Conservation (phyloP, 1,140 invertebrate species). For the Cotesia typhae region DNA sequence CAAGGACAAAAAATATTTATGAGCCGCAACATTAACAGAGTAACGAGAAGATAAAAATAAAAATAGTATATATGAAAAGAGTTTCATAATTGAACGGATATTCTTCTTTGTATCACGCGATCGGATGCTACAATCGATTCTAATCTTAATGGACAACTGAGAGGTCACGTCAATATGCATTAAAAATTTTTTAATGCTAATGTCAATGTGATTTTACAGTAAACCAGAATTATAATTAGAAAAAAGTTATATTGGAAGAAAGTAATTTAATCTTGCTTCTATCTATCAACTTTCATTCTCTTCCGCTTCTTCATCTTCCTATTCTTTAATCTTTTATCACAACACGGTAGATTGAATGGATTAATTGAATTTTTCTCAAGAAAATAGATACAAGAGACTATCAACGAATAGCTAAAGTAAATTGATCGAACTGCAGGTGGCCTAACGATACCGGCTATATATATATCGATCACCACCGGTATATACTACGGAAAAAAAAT, state of each 20-base stretch:
- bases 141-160: background rate
- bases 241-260: background rate
- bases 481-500: slow-evolving; percentile 31
- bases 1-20: background rate
- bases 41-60: background rate
- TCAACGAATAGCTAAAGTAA: slow-evolving; percentile 39
- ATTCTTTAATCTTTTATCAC: background rate
- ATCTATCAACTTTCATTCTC: background rate
- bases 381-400: slow-evolving; percentile 9
- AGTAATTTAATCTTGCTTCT: background rate
- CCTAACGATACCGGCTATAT: slow-evolving; percentile 42
- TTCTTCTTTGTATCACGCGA: slow-evolving; percentile 6
- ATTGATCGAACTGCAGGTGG: slow-evolving; percentile 63
- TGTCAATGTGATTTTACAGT: too few species aligned
- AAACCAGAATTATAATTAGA: background rate
- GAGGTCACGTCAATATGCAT: background rate
- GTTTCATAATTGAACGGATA: slow-evolving; percentile 6
- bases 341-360: too few species aligned
- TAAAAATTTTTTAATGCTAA: too few species aligned
- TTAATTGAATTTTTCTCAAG: slow-evolving; percentile 19
- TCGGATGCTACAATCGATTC: background rate
- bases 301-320: background rate
- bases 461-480: slow-evolving; percentile 39
- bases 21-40: background rate
- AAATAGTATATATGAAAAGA: background rate